Conservation (phyloP, 2,888 invertebrate genomes). For the Lymantria dispar region DNA sequence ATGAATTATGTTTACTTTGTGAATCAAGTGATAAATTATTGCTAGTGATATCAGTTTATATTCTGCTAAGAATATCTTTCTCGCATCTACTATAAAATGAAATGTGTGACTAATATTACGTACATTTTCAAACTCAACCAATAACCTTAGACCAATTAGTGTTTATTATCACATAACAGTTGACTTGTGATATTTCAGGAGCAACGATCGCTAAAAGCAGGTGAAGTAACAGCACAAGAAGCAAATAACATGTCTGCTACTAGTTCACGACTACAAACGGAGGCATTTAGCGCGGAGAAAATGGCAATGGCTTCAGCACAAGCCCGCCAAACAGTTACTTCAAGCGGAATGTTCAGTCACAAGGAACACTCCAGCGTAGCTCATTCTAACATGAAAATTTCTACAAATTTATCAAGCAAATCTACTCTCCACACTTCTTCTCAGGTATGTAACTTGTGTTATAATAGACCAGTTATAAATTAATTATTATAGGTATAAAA, state of each 20-base stretch:
- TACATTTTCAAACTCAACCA: neutral
- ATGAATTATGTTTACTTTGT: conserved; percentile 62
- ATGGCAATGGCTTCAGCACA: conserved; percentile 88
- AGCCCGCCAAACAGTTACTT: conserved; percentile 90
- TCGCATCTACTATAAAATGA: conserved; percentile 10
- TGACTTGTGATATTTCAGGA: conserved; percentile 82
- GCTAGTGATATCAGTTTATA: conserved; percentile 43
- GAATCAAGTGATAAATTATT: conserved; percentile 53
- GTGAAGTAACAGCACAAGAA: conserved; percentile 92
- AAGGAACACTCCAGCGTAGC: conserved; percentile 86
- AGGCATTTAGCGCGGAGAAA: conserved; percentile 93
- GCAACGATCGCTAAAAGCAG: conserved; percentile 91
- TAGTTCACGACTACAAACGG: conserved; percentile 92
- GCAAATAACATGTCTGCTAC: conserved; percentile 92
- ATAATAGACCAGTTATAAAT: too few species aligned
- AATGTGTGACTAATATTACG: neutral
- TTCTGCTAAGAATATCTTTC: conserved; percentile 45
- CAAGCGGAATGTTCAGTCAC: conserved; percentile 90
- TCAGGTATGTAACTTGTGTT: conserved; percentile 54
- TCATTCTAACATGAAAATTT: conserved; percentile 91
- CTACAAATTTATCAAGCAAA: conserved; percentile 87
- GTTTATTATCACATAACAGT: conserved; percentile 15
- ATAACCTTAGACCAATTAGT: neutral
- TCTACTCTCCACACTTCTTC: conserved; percentile 79
- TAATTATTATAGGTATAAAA: too few species aligned